Conservation (phyloP, 2,797 vertebrate genomes). For the Crocodylus rhombifer region DNA sequence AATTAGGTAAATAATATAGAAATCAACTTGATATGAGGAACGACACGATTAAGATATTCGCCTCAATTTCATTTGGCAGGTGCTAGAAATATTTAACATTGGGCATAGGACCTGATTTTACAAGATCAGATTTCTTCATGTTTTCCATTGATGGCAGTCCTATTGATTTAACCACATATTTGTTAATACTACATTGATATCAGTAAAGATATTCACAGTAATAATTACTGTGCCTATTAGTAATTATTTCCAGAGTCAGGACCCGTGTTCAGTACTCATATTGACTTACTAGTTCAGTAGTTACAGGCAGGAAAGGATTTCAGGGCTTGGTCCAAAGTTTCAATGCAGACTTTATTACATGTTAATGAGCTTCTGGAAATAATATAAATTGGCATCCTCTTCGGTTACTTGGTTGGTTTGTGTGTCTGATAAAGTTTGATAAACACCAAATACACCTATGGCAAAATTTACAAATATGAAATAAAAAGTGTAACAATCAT, state of each 20-base stretch:
- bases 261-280: background rate
- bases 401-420: background rate
- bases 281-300: background rate
- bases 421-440: fast-evolving
- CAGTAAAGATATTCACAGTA: background rate
- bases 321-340: background rate
- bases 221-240: background rate
- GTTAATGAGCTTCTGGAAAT: background rate
- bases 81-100: background rate
- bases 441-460: background rate
- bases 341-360: background rate
- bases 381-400: background rate
- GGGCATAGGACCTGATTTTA: background rate
- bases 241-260: background rate
- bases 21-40: background rate
- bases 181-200: background rate
- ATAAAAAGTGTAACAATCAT: background rate
- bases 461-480: background rate
- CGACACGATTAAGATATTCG: background rate
- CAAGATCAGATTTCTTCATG: too few species aligned
- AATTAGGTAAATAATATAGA: conserved; percentile 22
- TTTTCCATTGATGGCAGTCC: background rate
- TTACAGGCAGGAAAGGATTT: background rate
- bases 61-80: background rate
- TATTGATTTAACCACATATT: background rate